Evolutionary conservation across 2,113 vertebrate genomes (phyloP), one percentile per base, ranked within the genome.

Genomic region (Ploceus nigricollis): DNA sequence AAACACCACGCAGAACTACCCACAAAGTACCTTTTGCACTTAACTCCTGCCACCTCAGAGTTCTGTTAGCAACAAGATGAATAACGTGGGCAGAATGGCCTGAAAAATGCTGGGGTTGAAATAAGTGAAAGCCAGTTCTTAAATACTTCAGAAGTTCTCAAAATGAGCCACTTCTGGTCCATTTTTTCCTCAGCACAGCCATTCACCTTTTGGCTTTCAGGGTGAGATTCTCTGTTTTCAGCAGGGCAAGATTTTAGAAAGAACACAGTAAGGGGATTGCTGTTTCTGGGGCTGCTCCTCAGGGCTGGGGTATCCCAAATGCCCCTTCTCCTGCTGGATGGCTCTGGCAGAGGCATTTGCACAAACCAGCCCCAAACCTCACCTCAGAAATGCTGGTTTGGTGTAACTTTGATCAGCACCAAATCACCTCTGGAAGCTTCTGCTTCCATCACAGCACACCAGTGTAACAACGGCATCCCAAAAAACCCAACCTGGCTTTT

Each of bases 401-500:
- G 24, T 47, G 9, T 19, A 35, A 45, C 25, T 60, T 35, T 53
- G 35, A 53, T 8, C 77, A 82, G 35, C 63, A 77, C 8, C 27
- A 58, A 78, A 82, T 15, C 60, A 64, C 15, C 50, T 45, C 61
- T 81, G 20, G 40, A 82, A 44, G 31, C 14, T 63, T 18, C 60
- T 82, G 37, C 20, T 53, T 35, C 65, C 80, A 39, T 13, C 7
- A 5, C 37, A 79, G 31, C 58, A 50, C 48, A 14, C 11, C 15
- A 19, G 11, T 9, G 42, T 8, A 48, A 37, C 9, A 72, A 16
- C 0, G 0, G 9, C 28, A 37, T 6, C 63, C 60, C 68, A 14
- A 28, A 68, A 73, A 50, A 11, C 1, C 45, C 73, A 79, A 11
- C 37, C 57, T 7, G 35, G 24, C 35, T 39, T 60, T 37, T 39